Evolutionary conservation across 2,113 vertebrate species (phyloP).

Genomic region (Halichoerus grypus): DNA sequence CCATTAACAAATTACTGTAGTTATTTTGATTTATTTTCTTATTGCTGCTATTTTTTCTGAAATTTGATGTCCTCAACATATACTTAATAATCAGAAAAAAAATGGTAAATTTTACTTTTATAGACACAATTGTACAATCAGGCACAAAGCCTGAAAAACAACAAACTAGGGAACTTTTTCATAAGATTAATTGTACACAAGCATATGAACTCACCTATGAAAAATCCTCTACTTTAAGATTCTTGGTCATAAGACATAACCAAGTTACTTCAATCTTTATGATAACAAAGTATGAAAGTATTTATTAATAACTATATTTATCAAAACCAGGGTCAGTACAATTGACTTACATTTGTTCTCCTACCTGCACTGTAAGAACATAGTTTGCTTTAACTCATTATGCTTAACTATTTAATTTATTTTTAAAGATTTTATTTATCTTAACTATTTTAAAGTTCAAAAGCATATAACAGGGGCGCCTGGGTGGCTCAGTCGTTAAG

Average conservation of each 20-base stretch:
- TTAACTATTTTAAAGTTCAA: constrained; percentile 64
- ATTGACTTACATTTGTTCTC: neutral
- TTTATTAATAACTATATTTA: neutral
- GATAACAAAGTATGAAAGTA: neutral
- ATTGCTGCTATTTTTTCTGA: neutral
- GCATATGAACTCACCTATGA: neutral
- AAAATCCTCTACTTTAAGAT: neutral
- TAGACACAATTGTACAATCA: neutral
- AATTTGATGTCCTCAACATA: constrained; percentile 1
- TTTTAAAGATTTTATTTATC: neutral
- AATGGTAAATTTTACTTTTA: neutral
- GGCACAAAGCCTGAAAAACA: neutral
- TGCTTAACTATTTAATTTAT: constrained; percentile 48
- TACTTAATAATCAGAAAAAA: neutral
- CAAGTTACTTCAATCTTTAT: neutral
- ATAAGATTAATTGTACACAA: neutral
- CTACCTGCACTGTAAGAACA: neutral
- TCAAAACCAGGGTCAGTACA: neutral
- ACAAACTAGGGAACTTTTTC: neutral
- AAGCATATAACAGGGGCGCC: neutral
- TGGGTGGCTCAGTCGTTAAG: too few species aligned
- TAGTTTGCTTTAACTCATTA: constrained; percentile 11
- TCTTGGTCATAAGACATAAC: constrained; percentile 1
- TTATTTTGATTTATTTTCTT: neutral
- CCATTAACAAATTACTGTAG: neutral